Evolutionary conservation across 2,113 vertebrate species (phyloP).

Genomic region (Nestor notabilis): DNA sequence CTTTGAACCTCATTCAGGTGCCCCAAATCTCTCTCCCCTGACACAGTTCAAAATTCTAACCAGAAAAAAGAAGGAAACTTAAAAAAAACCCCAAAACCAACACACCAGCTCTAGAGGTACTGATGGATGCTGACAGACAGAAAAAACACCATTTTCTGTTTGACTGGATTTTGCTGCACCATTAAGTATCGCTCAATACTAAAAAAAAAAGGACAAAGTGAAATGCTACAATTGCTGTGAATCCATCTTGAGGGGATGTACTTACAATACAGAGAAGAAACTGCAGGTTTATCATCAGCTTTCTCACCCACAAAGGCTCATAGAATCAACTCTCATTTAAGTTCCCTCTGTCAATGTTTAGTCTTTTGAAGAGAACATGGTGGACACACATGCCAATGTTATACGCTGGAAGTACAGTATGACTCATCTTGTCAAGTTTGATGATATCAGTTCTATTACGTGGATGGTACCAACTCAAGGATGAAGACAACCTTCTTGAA

Average conservation of each 20-base stretch:
- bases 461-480: background rate
- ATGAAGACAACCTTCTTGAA: background rate
- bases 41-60: background rate
- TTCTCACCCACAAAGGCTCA: background rate
- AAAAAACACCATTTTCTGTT: background rate
- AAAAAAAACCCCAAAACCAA: too few relatives aligned
- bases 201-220: background rate
- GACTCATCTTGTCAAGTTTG: background rate
- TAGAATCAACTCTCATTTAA: background rate
- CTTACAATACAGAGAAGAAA: background rate
- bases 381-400: background rate
- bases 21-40: background rate
- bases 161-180: background rate
- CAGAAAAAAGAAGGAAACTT: background rate
- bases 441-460: background rate
- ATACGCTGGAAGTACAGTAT: background rate
- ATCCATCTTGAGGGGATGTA: background rate
- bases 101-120: background rate
- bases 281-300: background rate
- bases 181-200: background rate
- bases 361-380: background rate
- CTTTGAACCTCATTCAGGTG: background rate
- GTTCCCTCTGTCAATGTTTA: background rate
- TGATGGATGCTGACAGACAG: background rate
- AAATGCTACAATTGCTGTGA: background rate